Evolutionary conservation across 2,113 vertebrate species (phyloP), one percentile per base, ranked within the genome.

Genomic region (Anolis carolinensis): DNA sequence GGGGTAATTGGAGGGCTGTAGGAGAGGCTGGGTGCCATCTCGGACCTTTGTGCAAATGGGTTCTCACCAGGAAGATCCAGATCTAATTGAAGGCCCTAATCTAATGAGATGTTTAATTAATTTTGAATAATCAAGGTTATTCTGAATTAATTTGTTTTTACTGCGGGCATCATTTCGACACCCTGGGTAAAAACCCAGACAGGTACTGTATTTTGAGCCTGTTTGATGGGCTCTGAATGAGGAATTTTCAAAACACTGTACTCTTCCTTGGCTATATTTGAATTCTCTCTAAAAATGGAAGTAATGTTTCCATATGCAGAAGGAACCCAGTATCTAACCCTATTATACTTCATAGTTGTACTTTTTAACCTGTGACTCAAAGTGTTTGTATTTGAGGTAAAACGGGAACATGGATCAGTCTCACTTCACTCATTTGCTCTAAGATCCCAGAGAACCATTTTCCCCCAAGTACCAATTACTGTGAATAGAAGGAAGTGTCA

Each of bases 381-480:
- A 20, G 52, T 59, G 20, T 79, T 85, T 74, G 8, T 0, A 44
- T 18, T 18, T 0, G 63, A 48, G 44, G 78, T 30, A 36, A 34
- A 20, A 71, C 50, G 18, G 34, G 9, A 7, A 79, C 9, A 20
- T 8, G 20, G 6, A 79, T 32, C 81, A 84, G n/a, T 1, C 1
- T 34, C 30, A 21, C 34, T 20, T 30, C 67, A 20, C 0, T 1
- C 5, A 70, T n/a, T 68, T 75, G 59, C 23, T 83, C 0, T 65
- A 48, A 83, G 10, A 72, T 81, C 67, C 2, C 7, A 85, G 55
- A 86, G 27, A 81, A 68, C 9, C 1, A 76, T 59, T 44, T 32
- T 81, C 80, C 83, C 67, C 72, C 48, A 86, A 34, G 44, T 32
- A 34, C 18, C 44, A 62, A 75, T 79, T 91, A 79, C 27, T 55